These are phyloP conservation scores for Lasaia peninsularis DNA, from an alignment of 1,140 invertebrate genomes.

Conservation along the genomic window DNA sequence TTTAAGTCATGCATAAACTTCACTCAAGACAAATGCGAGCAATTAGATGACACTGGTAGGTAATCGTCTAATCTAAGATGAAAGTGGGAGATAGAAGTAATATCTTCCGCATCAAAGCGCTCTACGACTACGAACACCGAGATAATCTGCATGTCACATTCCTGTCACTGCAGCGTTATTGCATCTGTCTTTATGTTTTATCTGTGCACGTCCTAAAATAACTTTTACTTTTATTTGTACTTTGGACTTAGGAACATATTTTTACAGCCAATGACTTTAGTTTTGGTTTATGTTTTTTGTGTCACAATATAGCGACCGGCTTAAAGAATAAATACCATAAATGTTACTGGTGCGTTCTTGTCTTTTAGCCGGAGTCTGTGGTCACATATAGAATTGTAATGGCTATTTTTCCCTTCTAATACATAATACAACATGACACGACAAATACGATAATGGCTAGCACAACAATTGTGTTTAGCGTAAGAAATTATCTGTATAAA, in stretches of 20 bases:
- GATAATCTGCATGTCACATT: slow-evolving; percentile 49
- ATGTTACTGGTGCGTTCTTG: no score
- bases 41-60: slow-evolving; percentile 66
- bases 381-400: no score
- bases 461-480: no score
- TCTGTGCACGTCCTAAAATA: slow-evolving; percentile 10
- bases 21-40: slow-evolving; percentile 55
- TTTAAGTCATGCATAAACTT: slow-evolving; percentile 49
- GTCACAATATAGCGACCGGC: no score
- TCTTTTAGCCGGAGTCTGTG: no score
- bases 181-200: slow-evolving; percentile 7
- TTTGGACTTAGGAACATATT: neutral
- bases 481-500: no score
- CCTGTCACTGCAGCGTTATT: slow-evolving; percentile 28
- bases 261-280: no score
- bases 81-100: slow-evolving; percentile 57
- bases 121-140: slow-evolving; percentile 40
- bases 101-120: slow-evolving; percentile 51
- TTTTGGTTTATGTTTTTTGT: no score
- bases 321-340: no score
- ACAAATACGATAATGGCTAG: no score
- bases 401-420: no score
- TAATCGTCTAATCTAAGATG: slow-evolving; percentile 65
- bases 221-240: slow-evolving; percentile 4
- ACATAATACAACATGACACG: no score